phyloP scores from a whole-genome alignment of 2,113 vertebrate species.

The Chloropsis hardwickii region DNA sequence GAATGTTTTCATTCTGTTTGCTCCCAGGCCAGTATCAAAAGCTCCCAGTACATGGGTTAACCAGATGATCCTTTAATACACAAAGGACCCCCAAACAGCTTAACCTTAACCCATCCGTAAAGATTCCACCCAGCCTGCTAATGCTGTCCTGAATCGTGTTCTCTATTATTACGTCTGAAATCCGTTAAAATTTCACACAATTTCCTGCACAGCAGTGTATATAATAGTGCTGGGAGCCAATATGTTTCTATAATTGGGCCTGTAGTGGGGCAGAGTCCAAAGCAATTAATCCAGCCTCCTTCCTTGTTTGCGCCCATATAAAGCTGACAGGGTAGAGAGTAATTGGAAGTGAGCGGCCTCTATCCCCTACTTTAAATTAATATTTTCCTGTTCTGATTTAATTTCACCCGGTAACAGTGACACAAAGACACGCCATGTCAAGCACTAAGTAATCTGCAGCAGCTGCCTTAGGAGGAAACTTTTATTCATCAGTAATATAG shows the following conservation, averaged over 20 bases:
- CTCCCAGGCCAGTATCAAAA: slow-evolving; percentile 65
- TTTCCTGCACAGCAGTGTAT: slow-evolving; percentile 97
- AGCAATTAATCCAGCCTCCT: slow-evolving; percentile 99
- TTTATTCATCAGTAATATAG: slow-evolving; percentile 67
- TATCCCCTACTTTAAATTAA: slow-evolving; percentile 97
- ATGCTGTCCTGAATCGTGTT: slow-evolving; percentile 68
- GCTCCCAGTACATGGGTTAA: slow-evolving; percentile 68
- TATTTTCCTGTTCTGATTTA: slow-evolving; percentile 95
- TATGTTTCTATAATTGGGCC: slow-evolving; percentile 99
- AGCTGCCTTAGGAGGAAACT: slow-evolving; percentile 76
- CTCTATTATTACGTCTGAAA: slow-evolving; percentile 88
- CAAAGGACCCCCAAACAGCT: slow-evolving; percentile 75
- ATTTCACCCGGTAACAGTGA: slow-evolving; percentile 84
- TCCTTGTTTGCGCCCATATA: slow-evolving; percentile 94
- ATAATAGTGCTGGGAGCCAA: slow-evolving; percentile 93
- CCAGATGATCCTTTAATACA: slow-evolving; percentile 78
- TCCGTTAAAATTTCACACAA: slow-evolving; percentile 98
- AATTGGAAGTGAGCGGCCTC: slow-evolving; percentile 96
- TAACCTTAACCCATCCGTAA: slow-evolving; percentile 69
- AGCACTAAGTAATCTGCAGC: slow-evolving; percentile 79
- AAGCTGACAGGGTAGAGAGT: slow-evolving; percentile 92
- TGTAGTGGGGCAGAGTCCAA: slow-evolving; percentile 97
- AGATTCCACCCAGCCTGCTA: slow-evolving; percentile 64
- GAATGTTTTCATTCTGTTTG: slow-evolving; percentile 59
- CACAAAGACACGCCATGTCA: slow-evolving; percentile 79